phyloP scores from a whole-genome alignment of 2,113 vertebrate genomes.

The Entomyzon cyanotis region DNA sequence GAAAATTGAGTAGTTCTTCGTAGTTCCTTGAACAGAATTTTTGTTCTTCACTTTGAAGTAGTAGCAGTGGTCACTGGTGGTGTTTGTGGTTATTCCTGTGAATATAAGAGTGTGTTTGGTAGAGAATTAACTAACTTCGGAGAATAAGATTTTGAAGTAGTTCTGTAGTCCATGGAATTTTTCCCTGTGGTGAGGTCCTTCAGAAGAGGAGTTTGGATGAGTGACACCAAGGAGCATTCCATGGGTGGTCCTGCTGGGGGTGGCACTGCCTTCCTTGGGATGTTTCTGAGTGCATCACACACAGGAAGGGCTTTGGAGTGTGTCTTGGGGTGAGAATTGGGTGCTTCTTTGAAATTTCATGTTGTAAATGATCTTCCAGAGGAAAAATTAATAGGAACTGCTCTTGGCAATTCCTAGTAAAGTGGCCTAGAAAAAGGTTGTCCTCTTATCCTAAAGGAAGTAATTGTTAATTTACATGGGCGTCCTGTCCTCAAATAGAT shows the following conservation, averaged over 20 bases:
- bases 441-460: background rate
- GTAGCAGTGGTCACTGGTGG: background rate
- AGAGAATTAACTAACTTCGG: background rate
- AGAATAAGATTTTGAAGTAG: background rate
- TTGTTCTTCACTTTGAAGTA: background rate
- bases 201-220: background rate
- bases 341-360: background rate
- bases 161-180: background rate
- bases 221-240: background rate
- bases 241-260: accelerated
- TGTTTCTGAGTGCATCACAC: background rate
- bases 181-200: background rate
- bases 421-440: background rate
- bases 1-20: background rate
- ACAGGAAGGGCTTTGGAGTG: background rate
- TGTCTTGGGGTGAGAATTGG: background rate
- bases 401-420: background rate
- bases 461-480: background rate
- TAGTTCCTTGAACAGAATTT: background rate
- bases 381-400: background rate
- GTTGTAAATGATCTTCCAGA: background rate
- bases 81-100: background rate
- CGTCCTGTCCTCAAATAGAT: background rate
- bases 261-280: background rate
- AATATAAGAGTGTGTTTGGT: background rate